Evolutionary conservation across 2,113 vertebrate genomes (phyloP).

Genomic region (Ancistrus triradiatus): DNA sequence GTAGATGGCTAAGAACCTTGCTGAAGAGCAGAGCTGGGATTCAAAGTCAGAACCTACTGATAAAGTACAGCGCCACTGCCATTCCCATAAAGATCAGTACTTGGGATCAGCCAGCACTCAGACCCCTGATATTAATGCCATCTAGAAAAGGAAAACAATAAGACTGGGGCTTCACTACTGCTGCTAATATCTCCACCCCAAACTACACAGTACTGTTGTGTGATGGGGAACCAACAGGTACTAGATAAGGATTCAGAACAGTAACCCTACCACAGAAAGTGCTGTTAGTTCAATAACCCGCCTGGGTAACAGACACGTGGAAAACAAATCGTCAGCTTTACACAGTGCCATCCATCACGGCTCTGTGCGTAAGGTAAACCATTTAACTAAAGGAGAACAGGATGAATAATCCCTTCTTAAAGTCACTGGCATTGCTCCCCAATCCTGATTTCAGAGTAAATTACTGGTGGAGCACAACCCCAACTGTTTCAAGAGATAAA

Average conservation of each 20-base stretch:
- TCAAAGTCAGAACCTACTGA: background rate
- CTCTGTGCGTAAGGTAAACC: constrained; percentile 14
- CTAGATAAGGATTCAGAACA: too few species aligned
- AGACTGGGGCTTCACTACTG: too few species aligned
- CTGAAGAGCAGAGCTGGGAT: background rate
- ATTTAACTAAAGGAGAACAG: constrained; percentile 21
- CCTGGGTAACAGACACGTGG: background rate
- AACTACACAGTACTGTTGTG: too few species aligned
- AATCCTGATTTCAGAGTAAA: constrained; percentile 14
- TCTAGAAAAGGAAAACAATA: too few species aligned
- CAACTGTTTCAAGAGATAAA: constrained; percentile 37
- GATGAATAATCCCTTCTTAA: constrained; percentile 17
- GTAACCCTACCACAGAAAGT: too few species aligned
- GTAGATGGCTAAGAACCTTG: background rate
- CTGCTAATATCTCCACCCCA: too few species aligned
- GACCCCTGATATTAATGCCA: too few species aligned
- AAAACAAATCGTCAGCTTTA: background rate
- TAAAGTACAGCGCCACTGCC: too few species aligned
- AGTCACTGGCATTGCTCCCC: constrained; percentile 17
- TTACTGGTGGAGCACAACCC: constrained; percentile 14
- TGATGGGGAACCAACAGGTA: too few species aligned
- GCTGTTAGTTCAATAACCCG: background rate
- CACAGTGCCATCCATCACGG: background rate
- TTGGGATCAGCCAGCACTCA: too few species aligned
- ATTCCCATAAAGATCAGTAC: too few species aligned